Percentiles rank a stretch among this genome's conserved stretches.
Evolutionary conservation across 2,113 vertebrate genomes (phyloP).

Genomic region (Calidris pugnax): DNA sequence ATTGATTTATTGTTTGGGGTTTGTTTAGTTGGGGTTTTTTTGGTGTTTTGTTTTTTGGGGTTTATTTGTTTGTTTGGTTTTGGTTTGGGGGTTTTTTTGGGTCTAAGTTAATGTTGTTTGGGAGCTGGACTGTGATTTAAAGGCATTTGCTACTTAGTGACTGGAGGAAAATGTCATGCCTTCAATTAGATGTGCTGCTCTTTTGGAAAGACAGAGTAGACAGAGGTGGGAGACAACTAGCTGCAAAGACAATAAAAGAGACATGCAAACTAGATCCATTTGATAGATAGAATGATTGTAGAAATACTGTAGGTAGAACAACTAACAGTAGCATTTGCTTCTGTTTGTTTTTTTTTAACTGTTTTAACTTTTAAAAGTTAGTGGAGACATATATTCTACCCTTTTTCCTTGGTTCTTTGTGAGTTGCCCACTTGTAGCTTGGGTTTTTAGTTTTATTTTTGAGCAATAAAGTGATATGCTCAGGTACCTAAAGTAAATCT

Average conservation of each 20-base stretch:
- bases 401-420: not conserved
- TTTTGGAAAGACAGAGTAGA: not conserved
- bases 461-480: not conserved
- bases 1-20: not conserved
- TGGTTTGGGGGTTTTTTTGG: not conserved
- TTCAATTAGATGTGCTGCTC: not conserved
- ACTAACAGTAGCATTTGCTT: not conserved
- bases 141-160: not conserved
- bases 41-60: not conserved
- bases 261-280: not conserved
- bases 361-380: not conserved
- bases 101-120: not conserved
- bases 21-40: not conserved
- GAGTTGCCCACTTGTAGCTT: not conserved
- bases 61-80: not conserved
- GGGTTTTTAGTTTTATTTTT: not conserved
- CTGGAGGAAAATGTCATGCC: not conserved
- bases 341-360: not conserved
- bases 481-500: not conserved
- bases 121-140: not conserved
- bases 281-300: not conserved
- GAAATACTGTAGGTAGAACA: not conserved
- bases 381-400: not conserved
- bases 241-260: not conserved
- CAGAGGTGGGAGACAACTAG: fast-evolving